These are phyloP conservation scores for Pantherophis alleghaniensis DNA, from an alignment of 2,797 vertebrate species.

Conservation along the genomic window DNA sequence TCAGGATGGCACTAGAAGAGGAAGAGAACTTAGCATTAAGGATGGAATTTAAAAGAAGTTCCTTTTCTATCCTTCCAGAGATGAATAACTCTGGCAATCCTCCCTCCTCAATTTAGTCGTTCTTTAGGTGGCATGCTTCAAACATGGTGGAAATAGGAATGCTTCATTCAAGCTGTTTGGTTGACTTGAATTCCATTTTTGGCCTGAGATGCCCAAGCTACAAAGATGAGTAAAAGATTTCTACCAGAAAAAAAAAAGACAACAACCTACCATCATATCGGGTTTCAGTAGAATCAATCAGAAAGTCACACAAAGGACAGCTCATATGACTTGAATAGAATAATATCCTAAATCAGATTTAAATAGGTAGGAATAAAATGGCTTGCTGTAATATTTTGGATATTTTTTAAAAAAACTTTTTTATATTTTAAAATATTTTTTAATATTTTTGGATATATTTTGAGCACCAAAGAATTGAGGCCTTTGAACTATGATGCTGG, in stretches of 20 bases:
- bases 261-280: neutral
- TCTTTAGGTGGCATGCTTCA: conserved; percentile 57
- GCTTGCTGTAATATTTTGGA: neutral
- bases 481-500: no score
- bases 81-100: conserved; percentile 10
- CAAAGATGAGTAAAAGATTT: conserved; percentile 25
- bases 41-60: conserved; percentile 46
- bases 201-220: conserved; percentile 49
- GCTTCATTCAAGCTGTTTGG: conserved; percentile 62
- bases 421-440: no score
- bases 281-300: neutral
- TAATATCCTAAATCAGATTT: neutral
- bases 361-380: neutral
- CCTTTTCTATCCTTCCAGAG: conserved; percentile 12
- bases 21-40: conserved; percentile 58
- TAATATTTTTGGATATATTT: no score
- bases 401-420: no score
- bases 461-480: no score
- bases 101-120: conserved; percentile 51
- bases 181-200: conserved; percentile 65
- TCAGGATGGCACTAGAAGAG: conserved; percentile 61
- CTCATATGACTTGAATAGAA: neutral
- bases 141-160: conserved; percentile 50
- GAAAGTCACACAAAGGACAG: neutral
- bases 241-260: conserved; percentile 11